phyloP scores from a whole-genome alignment of 2,113 vertebrate species.

The Clarias batrachus region DNA sequence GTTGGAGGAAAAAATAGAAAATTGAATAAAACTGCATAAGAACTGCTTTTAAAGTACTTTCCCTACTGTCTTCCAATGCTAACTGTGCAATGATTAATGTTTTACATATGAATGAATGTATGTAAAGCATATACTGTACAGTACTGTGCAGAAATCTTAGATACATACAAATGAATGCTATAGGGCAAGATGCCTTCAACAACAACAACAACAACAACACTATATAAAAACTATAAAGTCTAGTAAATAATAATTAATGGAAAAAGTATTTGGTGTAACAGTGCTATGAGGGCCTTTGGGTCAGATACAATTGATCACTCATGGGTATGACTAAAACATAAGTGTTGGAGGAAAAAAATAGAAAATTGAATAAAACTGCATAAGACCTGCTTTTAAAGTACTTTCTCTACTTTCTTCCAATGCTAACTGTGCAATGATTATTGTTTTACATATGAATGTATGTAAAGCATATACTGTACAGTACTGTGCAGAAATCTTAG shows the following conservation, averaged over 20 bases:
- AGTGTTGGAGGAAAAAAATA: not conserved
- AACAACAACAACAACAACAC: no score
- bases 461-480: not conserved
- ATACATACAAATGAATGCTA: no score
- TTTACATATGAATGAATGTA: not conserved
- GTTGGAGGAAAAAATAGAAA: not conserved
- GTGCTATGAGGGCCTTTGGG: no score
- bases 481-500: no score
- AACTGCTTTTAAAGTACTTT: not conserved
- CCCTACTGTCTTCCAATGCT: not conserved
- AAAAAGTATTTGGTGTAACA: no score
- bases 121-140: not conserved
- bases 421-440: not conserved
- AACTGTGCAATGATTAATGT: not conserved
- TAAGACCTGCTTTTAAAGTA: not conserved
- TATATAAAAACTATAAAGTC: no score
- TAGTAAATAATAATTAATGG: no score
- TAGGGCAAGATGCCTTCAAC: no score
- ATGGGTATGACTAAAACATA: not conserved
- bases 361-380: not conserved
- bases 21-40: not conserved
- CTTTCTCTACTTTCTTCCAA: not conserved
- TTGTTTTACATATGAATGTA: not conserved
- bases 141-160: no score
- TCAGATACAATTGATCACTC: no score